These are phyloP conservation scores for Amia ocellicauda DNA, from an alignment of 2,113 vertebrate genomes.

Conservation along the genomic window DNA sequence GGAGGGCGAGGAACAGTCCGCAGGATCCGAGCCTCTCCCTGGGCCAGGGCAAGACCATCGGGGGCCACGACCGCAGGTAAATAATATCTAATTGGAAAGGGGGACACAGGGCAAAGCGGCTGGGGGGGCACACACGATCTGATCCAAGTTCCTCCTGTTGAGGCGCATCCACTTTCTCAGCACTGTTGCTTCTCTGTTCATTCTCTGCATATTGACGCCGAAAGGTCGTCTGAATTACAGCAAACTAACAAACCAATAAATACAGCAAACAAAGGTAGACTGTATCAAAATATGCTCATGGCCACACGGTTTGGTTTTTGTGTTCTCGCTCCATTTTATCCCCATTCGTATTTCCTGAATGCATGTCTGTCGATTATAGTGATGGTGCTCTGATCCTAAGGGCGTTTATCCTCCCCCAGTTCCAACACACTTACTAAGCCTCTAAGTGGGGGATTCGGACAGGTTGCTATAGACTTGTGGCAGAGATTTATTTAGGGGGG, in stretches of 20 bases:
- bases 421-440: too few species aligned
- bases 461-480: constrained; percentile 6
- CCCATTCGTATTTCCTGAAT: too few species aligned
- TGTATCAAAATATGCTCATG: neutral
- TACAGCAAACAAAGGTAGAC: too few species aligned
- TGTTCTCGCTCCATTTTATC: too few species aligned
- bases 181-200: neutral
- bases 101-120: constrained; percentile 5
- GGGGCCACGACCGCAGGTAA: constrained; percentile 59
- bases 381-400: too few species aligned
- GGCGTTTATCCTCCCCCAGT: too few species aligned
- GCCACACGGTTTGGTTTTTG: too few species aligned
- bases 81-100: constrained; percentile 7
- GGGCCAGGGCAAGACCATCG: constrained; percentile 77
- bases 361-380: too few species aligned
- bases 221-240: neutral
- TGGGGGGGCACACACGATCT: constrained; percentile 18
- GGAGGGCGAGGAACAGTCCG: constrained; percentile 73
- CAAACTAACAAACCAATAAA: too few species aligned
- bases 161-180: neutral
- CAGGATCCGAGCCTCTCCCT: constrained; percentile 78
- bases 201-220: neutral
- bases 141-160: constrained; percentile 2
- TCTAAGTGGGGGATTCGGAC: constrained; percentile 1
- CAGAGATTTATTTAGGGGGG: neutral